Base-by-base conservation (phyloP, 2,888 invertebrate genomes). In the Drosophila subquinaria region DNA sequence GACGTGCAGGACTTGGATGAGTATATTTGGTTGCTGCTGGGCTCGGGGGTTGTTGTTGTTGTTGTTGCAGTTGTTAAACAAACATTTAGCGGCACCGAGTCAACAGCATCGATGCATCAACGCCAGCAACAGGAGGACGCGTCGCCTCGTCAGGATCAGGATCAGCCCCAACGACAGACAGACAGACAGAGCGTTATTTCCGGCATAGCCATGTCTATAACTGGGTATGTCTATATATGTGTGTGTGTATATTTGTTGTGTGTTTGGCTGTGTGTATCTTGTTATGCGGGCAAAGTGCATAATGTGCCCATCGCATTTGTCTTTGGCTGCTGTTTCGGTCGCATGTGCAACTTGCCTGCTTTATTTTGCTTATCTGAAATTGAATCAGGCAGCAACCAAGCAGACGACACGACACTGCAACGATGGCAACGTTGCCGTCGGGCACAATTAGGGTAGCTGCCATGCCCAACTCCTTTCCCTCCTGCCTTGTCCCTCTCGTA, bases 281-380 rank as follows among this genome's bases (percentile, higher is more conserved):
- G 85, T 61, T 76, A 86, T 83, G 84, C 77, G 81, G 79, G 80
- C 66, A 79, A 78, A 85, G 79, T 89, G 85, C 89, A 89, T 87
- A 84, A 83, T 87, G 76, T 86, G 81, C 64, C 64, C 88, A 78
- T 73, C 79, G 81, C 88, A 88, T 86, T 88, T 88, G 84, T 88
- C 88, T 84, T 88, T 88, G 76, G 53, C 67, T 60, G 59, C 61
- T 8, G 33, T 53, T 27, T 40, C 36, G 69, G 75, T 69, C 70
- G 82, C 88, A 82, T 82, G 83, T 81, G 83, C 82, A 68, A 67
- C 77, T 79, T 75, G 77, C 78, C 64, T 78, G 88, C 88, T 88
- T 84, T 86, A 88, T 84, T 84, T 86, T 88, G 81, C 82, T 89
- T 88, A 89, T 90, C 90, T 90, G 76, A 89, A 89, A 89, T 90